These are phyloP conservation scores for Zoanthus sociatus DNA, from an alignment of 92 coral and sea anemone genomes.

Conservation along the genomic window DNA sequence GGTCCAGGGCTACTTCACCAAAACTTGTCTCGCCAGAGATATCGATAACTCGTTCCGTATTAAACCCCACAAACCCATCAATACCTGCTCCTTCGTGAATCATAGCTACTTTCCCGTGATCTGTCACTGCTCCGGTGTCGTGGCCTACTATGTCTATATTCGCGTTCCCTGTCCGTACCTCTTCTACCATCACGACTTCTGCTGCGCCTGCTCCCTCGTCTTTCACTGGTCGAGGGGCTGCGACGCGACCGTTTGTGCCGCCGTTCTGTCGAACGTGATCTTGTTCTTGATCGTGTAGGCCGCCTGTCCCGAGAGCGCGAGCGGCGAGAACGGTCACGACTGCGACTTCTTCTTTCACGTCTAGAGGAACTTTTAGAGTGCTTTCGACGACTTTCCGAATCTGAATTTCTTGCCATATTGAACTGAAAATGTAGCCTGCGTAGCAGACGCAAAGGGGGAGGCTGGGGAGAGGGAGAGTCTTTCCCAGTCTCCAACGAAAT, in stretches of 20 bases:
- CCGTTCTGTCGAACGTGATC: conserved; percentile 59
- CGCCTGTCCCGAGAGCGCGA: conserved; percentile 64
- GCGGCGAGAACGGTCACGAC: conserved; percentile 77
- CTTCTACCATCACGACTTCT: not conserved
- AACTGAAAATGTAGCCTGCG: too few relatives aligned
- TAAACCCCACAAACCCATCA: too few relatives aligned
- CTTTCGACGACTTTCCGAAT: conserved; percentile 83
- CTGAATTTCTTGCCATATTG: conserved; percentile 90
- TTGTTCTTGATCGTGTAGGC: conserved; percentile 42
- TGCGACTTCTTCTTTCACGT: conserved; percentile 74
- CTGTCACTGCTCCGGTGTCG: conserved; percentile 52
- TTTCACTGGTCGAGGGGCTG: conserved; percentile 43
- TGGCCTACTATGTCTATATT: conserved; percentile 46
- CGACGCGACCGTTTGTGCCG: conserved; percentile 34
- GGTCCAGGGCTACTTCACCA: too few relatives aligned
- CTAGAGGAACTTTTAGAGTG: conserved; percentile 72
- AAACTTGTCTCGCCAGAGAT: too few relatives aligned
- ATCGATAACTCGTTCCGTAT: too few relatives aligned
- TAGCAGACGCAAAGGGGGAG: too few relatives aligned
- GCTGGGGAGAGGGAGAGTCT: too few relatives aligned
- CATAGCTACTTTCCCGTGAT: conserved; percentile 65
- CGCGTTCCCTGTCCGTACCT: conserved; percentile 56
- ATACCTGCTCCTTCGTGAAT: not conserved
- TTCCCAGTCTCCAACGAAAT: too few relatives aligned
- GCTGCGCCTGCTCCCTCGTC: conserved; percentile 11